Conservation (phyloP, 2,888 invertebrate species). For the Tetragonisca angustula region DNA sequence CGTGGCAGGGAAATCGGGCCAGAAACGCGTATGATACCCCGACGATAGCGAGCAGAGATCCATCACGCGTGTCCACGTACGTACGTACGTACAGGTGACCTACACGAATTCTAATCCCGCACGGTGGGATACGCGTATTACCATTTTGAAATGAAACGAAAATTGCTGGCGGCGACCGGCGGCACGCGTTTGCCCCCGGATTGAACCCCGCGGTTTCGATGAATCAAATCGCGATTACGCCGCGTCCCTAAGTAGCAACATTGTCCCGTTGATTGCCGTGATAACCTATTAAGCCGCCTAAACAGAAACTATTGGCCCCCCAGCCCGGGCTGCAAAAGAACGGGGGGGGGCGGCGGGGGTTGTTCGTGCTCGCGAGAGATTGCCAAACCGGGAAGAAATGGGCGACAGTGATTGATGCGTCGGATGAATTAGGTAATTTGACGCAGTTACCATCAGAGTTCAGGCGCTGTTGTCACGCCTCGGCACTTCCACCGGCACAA, state of each 20-base stretch:
- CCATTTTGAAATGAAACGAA: conserved; percentile 57
- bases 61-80: conserved; percentile 16
- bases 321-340: no score
- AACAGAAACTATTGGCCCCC: neutral
- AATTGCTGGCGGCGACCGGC: conserved; percentile 45
- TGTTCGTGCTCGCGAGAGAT: neutral
- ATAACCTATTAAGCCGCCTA: conserved; percentile 19
- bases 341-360: neutral
- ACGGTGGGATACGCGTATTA: conserved; percentile 28
- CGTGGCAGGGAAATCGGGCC: conserved; percentile 2
- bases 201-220: conserved; percentile 52
- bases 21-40: conserved; percentile 28
- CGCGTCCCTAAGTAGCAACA: conserved; percentile 29
- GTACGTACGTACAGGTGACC: conserved; percentile 6
- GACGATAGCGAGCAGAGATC: conserved; percentile 16
- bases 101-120: conserved; percentile 36
- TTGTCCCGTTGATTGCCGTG: conserved; percentile 29
- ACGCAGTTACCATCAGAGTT: neutral
- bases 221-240: conserved; percentile 50
- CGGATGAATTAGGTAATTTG: neutral
- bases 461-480: no score
- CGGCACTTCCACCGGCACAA: neutral
- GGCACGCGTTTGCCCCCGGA: conserved; percentile 26
- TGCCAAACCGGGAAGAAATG: neutral
- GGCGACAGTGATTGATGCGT: neutral